phyloP scores from a whole-genome alignment of 64 coral and sea anemone species.

The Pocillopora damicornis region DNA sequence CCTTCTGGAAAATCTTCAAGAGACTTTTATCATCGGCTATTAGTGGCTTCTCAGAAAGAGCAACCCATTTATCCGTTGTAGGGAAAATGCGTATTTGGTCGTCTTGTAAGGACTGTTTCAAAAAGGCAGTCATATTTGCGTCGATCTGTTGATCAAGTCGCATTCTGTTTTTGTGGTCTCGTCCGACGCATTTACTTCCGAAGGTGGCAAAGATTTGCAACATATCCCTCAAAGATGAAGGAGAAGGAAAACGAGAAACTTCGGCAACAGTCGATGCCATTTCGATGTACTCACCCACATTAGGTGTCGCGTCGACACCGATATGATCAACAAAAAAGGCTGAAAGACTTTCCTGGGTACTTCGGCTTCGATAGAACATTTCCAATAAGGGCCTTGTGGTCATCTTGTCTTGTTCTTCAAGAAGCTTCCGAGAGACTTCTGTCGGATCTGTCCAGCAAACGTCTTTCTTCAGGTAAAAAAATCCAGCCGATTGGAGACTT shows the following conservation, averaged over 20 bases:
- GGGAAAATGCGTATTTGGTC: slow-evolving; percentile 48
- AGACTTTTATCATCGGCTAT: slow-evolving; percentile 60
- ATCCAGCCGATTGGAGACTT: background rate
- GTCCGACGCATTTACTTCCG: slow-evolving; percentile 40
- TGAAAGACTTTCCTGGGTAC: slow-evolving; percentile 2
- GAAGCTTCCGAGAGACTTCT: slow-evolving; percentile 18
- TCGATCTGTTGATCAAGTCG: slow-evolving; percentile 2
- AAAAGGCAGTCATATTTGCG: slow-evolving; percentile 11
- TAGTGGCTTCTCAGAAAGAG: slow-evolving; percentile 70
- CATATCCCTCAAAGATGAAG: slow-evolving; percentile 24
- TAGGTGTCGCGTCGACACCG: slow-evolving; percentile 64
- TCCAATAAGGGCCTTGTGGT: slow-evolving; percentile 47
- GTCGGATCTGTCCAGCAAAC: slow-evolving; percentile 84
- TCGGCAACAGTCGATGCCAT: slow-evolving; percentile 57
- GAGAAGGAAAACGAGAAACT: slow-evolving; percentile 47
- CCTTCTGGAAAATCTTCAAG: slow-evolving; percentile 58
- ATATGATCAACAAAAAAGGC: slow-evolving; percentile 48
- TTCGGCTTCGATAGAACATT: slow-evolving; percentile 2
- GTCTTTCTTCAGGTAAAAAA: slow-evolving; percentile 65
- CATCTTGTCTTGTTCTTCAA: background rate
- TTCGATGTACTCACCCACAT: slow-evolving; percentile 74
- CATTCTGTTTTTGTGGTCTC: slow-evolving; percentile 1
- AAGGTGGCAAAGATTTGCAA: slow-evolving; percentile 63
- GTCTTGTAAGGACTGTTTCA: slow-evolving; percentile 31
- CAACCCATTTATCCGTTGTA: slow-evolving; percentile 52